These are phyloP conservation scores for Atherinosoma microstoma DNA, from an alignment of 2,797 vertebrate species.

Conservation along the genomic window DNA sequence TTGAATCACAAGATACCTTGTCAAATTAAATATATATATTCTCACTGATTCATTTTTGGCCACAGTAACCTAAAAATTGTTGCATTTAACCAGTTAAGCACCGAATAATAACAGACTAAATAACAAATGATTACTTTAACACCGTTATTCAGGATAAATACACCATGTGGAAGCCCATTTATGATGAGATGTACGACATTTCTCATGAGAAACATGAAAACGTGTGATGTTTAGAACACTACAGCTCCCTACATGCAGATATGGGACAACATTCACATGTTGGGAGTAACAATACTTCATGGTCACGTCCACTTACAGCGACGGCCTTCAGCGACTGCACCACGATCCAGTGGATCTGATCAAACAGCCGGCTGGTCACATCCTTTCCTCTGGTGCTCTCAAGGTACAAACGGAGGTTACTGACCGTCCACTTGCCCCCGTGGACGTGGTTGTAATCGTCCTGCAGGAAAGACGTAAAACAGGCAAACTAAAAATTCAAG, in stretches of 20 bases:
- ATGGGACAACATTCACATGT: neutral
- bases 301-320: conserved; percentile 85
- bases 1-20: neutral
- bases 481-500: conserved; percentile 4
- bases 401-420: conserved; percentile 93
- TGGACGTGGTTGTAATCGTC: conserved; percentile 99
- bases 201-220: neutral
- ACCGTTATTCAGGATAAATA: neutral
- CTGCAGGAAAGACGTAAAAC: conserved; percentile 70
- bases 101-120: neutral
- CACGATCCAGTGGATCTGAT: conserved; percentile 98
- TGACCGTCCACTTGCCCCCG: conserved; percentile 98
- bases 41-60: neutral
- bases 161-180: neutral
- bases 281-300: neutral
- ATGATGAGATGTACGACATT: neutral
- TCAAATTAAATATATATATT: neutral
- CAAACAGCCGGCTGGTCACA: conserved; percentile 93
- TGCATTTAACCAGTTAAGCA: neutral
- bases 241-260: neutral
- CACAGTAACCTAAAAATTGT: neutral
- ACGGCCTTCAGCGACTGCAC: conserved; percentile 97
- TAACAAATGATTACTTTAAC: neutral
- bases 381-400: conserved; percentile 97
- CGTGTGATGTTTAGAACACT: neutral